Evolutionary conservation across 2,113 vertebrate genomes (phyloP), one percentile per base, ranked within the genome.

Genomic region (Elgaria multicarinata): DNA sequence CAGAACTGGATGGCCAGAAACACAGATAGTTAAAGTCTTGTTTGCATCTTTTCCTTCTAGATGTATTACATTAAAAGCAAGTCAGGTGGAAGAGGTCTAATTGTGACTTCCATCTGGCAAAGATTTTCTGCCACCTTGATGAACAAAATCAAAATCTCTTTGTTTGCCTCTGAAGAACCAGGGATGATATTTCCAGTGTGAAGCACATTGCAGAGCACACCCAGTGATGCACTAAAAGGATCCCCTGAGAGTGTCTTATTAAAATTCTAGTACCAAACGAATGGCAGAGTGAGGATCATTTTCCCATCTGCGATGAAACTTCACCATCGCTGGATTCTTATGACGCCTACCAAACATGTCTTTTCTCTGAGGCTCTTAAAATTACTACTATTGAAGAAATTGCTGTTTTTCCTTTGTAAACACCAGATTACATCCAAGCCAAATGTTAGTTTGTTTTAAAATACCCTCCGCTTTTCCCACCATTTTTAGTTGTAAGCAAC

Each of bases 61-160:
- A 53, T 86, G 24, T 72, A 4, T 76, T 92, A 89, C 46, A 91
- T 89, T 86, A 75, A 84, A 90, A 85, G 77, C 91, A 44, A 90
- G 89, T 85, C 55, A 88, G 90, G 62, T 91, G 84, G 77, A 66
- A 75, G 66, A 88, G 90, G 81, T 90, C 88, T 64, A 94, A 88
- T 90, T 80, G 46, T 0, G 0, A 77, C 64, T 93, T 46, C 0
- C 0, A 53, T 92, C 89, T 86, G 71, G 74, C 86, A n/a, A 39
- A 12, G 84, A 76, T 77, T 78, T 64, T 31, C 42, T 83, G 82
- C 58, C 39, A n/a, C 58, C 42, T 33, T 0, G 22, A 66, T 78
- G 75, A 87, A 5, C 42, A 46, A 77, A 84, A 86, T 22, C 53
- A 76, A 5, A 76, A 42, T 64, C 28, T n/a, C 36, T 77, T 86